A percentile compares a stretch with the other conserved stretches of the same genome.
Evolutionary conservation across 2,888 invertebrate genomes (phyloP).

Genomic region (Elegia similella): DNA sequence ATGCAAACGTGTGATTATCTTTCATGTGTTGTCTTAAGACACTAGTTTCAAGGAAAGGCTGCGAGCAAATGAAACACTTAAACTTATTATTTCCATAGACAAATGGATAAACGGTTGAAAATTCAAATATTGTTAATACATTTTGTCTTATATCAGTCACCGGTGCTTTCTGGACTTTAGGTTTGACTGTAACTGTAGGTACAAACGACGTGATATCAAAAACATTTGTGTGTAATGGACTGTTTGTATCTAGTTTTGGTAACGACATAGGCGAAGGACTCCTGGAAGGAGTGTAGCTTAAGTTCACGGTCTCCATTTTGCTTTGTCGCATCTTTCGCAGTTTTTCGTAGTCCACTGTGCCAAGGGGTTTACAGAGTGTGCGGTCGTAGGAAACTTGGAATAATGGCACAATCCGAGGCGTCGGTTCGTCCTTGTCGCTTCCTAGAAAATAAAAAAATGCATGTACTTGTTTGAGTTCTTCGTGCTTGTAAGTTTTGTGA

Average conservation of each 20-base stretch:
- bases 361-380: slow-evolving; percentile 68
- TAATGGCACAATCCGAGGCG: slow-evolving; percentile 60
- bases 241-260: slow-evolving; percentile 4
- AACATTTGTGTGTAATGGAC: background rate
- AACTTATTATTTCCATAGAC: slow-evolving; percentile 72
- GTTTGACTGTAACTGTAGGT: background rate
- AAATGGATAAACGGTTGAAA: slow-evolving; percentile 70
- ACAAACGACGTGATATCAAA: background rate
- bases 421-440: slow-evolving; percentile 35
- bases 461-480: slow-evolving; percentile 9
- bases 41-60: slow-evolving; percentile 61
- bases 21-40: slow-evolving; percentile 60
- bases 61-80: slow-evolving; percentile 70
- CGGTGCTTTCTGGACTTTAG: background rate
- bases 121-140: slow-evolving; percentile 65
- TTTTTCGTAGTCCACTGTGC: slow-evolving; percentile 63
- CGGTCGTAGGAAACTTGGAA: slow-evolving; percentile 76
- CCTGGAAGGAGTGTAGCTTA: slow-evolving; percentile 42
- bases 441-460: slow-evolving; percentile 72
- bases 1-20: slow-evolving; percentile 55
- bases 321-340: slow-evolving; percentile 33
- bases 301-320: slow-evolving; percentile 23
- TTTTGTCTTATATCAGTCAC: slow-evolving; percentile 57
- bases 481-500: slow-evolving; percentile 1
- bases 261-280: slow-evolving; percentile 54